Percentiles rank a stretch among this genome's conserved stretches.
phyloP scores from a whole-genome alignment of 1,140 invertebrate genomes.

The Orius laevigatus region DNA sequence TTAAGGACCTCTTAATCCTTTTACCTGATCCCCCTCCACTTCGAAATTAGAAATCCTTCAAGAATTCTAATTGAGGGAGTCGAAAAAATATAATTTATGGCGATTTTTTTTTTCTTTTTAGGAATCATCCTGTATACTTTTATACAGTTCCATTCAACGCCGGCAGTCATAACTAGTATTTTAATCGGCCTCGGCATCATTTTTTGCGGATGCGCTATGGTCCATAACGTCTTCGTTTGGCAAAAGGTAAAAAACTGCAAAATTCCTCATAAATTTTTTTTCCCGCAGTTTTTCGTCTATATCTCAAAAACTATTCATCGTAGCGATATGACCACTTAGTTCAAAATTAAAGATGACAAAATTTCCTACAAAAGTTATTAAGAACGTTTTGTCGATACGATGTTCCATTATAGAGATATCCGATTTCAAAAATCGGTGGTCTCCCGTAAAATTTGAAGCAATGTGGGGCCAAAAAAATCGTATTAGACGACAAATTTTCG shows the following conservation, averaged over 20 bases:
- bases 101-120: constrained; percentile 33
- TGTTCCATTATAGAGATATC: no score
- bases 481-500: no score
- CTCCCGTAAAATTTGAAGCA: no score
- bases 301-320: no score
- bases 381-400: no score
- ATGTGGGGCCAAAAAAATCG: no score
- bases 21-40: background rate
- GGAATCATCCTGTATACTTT: constrained; percentile 84
- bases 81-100: background rate
- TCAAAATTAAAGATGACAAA: no score
- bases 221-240: constrained; percentile 89
- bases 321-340: no score
- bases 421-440: no score
- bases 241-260: constrained; percentile 49
- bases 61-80: background rate
- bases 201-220: constrained; percentile 81
- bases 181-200: constrained; percentile 78
- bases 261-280: constrained; percentile 21
- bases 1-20: background rate
- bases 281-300: no score
- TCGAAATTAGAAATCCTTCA: background rate
- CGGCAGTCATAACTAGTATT: constrained; percentile 73
- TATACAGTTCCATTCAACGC: constrained; percentile 79
- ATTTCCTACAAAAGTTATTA: no score